Evolutionary conservation across 2,113 vertebrate species (phyloP).

Genomic region (Ia io): DNA sequence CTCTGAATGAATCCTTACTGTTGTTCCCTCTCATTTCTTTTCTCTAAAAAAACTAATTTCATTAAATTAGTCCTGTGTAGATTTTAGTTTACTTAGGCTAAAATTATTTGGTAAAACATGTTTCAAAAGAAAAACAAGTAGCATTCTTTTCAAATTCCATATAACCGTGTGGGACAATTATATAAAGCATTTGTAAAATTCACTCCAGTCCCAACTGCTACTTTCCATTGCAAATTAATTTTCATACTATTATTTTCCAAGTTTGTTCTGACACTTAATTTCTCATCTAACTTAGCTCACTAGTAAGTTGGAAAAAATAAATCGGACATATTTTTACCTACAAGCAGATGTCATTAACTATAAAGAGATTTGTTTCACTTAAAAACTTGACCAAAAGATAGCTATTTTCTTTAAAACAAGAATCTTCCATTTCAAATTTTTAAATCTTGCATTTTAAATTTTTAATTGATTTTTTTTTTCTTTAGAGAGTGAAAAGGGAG

Average conservation of each 20-base stretch:
- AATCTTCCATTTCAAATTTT: conserved; percentile 11
- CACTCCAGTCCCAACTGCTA: conserved; percentile 49
- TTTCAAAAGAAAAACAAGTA: conserved; percentile 60
- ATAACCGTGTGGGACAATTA: conserved; percentile 64
- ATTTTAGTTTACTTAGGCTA: conserved; percentile 42
- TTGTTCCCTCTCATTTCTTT: conserved; percentile 20
- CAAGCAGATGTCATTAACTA: conserved; percentile 31
- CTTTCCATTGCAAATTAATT: conserved; percentile 62
- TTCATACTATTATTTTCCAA: conserved; percentile 54
- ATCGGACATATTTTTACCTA: background rate
- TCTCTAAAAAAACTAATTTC: conserved; percentile 3
- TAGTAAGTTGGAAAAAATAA: conserved; percentile 2
- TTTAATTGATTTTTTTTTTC: background rate
- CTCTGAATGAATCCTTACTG: conserved; percentile 13
- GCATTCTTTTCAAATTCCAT: conserved; percentile 73
- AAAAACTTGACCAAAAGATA: conserved; percentile 7
- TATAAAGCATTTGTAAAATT: conserved; percentile 68
- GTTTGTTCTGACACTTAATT: conserved; percentile 38
- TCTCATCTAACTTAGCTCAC: conserved; percentile 32
- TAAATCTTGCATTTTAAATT: conserved; percentile 21
- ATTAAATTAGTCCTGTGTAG: conserved; percentile 25
- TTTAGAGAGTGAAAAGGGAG: background rate
- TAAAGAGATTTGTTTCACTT: conserved; percentile 30
- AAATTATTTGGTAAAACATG: conserved; percentile 56
- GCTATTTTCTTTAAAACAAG: conserved; percentile 54